These are phyloP conservation scores for Drosophila lacicola DNA, from an alignment of 2,888 invertebrate genomes.

Conservation along the genomic window DNA sequence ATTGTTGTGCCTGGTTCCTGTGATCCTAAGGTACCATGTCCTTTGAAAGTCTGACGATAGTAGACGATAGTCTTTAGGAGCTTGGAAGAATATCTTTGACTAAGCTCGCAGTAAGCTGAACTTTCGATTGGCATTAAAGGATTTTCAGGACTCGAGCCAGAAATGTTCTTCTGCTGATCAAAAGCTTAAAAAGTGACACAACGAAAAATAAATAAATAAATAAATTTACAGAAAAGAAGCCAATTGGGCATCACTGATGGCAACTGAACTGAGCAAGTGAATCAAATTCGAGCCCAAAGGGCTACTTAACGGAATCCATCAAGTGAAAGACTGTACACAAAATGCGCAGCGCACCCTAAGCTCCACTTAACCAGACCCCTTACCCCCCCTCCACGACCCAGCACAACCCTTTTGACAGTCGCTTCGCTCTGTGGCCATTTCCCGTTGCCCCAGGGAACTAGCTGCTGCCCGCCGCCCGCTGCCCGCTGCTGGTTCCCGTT, in stretches of 20 bases:
- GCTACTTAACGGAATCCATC: constrained; percentile 47
- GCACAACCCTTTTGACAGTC: constrained; percentile 29
- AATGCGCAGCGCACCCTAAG: constrained; percentile 47
- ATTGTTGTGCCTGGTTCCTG: too few species aligned
- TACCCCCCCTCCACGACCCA: not conserved
- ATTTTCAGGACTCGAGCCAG: too few species aligned
- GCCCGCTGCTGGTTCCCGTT: not conserved
- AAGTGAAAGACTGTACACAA: constrained; percentile 28
- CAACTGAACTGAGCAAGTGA: constrained; percentile 42
- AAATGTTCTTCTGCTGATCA: too few species aligned
- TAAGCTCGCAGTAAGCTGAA: too few species aligned
- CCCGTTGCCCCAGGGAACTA: constrained; percentile 20
- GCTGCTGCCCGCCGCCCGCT: not conserved
- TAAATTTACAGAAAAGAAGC: not conserved
- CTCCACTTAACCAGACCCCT: constrained; percentile 8
- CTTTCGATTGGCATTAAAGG: too few species aligned
- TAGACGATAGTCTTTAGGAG: too few species aligned
- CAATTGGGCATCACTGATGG: not conserved
- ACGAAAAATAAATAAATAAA: not conserved
- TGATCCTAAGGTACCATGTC: too few species aligned
- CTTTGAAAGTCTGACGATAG: too few species aligned
- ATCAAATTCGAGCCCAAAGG: constrained; percentile 31
- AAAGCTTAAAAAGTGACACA: too few species aligned
- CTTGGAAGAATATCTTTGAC: too few species aligned
- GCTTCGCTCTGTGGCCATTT: constrained; percentile 10